A percentile compares a stretch with the other conserved stretches of the same genome.
These are phyloP conservation scores for Amphiprion ocellaris DNA, from an alignment of 2,113 vertebrate species.

Conservation along the genomic window DNA sequence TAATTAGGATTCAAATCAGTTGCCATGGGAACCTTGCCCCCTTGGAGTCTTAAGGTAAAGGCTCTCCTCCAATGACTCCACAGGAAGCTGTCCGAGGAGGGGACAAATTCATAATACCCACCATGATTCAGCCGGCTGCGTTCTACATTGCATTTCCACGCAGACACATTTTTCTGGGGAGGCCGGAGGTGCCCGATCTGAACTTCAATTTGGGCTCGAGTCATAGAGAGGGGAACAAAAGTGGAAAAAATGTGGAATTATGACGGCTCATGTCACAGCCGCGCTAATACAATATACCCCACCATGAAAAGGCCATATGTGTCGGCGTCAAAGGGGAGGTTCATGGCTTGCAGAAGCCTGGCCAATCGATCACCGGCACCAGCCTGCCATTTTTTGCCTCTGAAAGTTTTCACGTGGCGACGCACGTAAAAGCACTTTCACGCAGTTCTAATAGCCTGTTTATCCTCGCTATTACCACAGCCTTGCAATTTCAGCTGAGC, in stretches of 20 bases:
- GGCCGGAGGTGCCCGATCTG: constrained; percentile 56
- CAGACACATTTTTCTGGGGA: constrained; percentile 53
- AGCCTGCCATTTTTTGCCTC: constrained; percentile 26
- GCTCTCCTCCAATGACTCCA: constrained; percentile 51
- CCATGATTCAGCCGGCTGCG: constrained; percentile 69
- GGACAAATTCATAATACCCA: constrained; percentile 66
- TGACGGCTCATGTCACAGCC: constrained; percentile 5
- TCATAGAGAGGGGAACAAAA: constrained; percentile 42
- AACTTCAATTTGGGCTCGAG: constrained; percentile 64
- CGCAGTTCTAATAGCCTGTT: constrained; percentile 42
- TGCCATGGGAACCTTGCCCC: constrained; percentile 81
- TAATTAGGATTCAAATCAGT: constrained; percentile 84
- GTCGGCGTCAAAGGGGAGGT: constrained; percentile 35
- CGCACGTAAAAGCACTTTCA: constrained; percentile 55
- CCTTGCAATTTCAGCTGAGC: constrained; percentile 32
- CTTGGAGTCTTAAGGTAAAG: constrained; percentile 74
- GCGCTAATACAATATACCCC: constrained; percentile 17
- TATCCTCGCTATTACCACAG: constrained; percentile 42
- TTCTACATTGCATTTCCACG: constrained; percentile 61
- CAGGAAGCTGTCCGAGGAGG: constrained; percentile 50
- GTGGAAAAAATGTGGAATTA: constrained; percentile 44
- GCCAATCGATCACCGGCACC: constrained; percentile 62
- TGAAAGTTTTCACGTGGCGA: constrained; percentile 31
- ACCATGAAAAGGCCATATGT: constrained; percentile 47
- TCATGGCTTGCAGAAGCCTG: constrained; percentile 22